phyloP scores from a whole-genome alignment of 2,888 invertebrate species.

The Pterostichus madidus region DNA sequence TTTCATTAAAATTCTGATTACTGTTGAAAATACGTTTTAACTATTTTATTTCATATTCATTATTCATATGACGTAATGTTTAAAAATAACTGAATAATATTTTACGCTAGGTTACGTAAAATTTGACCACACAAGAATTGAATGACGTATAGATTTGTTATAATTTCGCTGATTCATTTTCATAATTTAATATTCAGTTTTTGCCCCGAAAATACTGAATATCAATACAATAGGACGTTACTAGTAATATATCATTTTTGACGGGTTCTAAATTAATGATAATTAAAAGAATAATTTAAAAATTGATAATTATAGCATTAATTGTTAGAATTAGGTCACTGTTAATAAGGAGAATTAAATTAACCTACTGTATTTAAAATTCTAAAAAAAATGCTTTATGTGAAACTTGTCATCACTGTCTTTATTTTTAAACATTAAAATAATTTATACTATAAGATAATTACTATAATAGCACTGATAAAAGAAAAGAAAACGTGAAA shows the following conservation, averaged over 20 bases:
- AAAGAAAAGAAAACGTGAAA: neutral
- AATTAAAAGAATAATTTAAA: constrained; percentile 29
- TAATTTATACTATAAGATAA: neutral
- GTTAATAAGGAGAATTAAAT: constrained; percentile 26
- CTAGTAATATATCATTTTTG: neutral
- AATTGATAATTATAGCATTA: neutral
- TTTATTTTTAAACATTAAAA: constrained; percentile 4
- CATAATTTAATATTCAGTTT: too few species aligned
- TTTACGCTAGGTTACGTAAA: neutral
- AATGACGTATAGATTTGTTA: neutral
- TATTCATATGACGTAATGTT: neutral
- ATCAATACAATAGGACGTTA: too few species aligned
- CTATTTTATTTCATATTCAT: neutral
- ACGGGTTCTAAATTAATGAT: constrained; percentile 7
- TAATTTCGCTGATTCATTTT: neutral
- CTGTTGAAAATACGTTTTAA: too few species aligned
- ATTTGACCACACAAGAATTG: neutral
- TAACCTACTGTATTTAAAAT: neutral
- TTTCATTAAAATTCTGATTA: too few species aligned
- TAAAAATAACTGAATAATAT: constrained; percentile 2
- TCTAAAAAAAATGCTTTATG: neutral
- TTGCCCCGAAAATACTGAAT: neutral
- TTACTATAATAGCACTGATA: neutral
- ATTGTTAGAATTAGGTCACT: constrained; percentile 26
- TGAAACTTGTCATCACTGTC: neutral